These are phyloP conservation scores for Agrotis puta DNA, from an alignment of 2,888 invertebrate genomes.

Conservation along the genomic window DNA sequence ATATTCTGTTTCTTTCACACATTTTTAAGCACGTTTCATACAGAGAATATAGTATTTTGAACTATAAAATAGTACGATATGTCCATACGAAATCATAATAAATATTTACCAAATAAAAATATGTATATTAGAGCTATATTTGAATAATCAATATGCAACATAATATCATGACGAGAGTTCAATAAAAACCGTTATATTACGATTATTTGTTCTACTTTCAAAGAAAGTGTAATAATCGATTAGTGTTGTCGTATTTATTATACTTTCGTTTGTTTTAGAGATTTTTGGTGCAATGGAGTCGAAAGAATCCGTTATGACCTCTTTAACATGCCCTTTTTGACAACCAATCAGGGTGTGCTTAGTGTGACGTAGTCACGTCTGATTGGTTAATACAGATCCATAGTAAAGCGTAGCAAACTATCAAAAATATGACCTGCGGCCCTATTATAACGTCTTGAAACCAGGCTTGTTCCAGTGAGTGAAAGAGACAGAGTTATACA, in stretches of 20 bases:
- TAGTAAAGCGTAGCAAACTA: neutral
- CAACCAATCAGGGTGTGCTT: neutral
- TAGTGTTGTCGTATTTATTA: conserved; percentile 36
- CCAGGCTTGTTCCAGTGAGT: too few relatives aligned
- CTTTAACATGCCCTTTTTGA: neutral
- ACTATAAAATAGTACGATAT: conserved; percentile 2
- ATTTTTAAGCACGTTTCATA: conserved; percentile 11
- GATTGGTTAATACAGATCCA: conserved; percentile 5
- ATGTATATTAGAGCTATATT: conserved; percentile 47
- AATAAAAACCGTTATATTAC: conserved; percentile 11
- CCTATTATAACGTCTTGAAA: too few relatives aligned
- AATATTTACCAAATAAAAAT: conserved; percentile 61
- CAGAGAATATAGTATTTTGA: conserved; percentile 15
- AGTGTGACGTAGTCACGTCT: conserved; percentile 9
- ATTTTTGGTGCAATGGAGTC: conserved; percentile 16
- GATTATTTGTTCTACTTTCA: conserved; percentile 30
- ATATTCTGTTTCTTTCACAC: neutral
- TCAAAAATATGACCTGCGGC: neutral
- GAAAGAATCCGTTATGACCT: conserved; percentile 23
- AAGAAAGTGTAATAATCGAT: conserved; percentile 54
- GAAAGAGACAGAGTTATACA: too few relatives aligned
- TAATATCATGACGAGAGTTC: neutral
- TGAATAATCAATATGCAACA: conserved; percentile 4
- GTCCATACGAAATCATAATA: conserved; percentile 34
- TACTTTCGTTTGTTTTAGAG: conserved; percentile 38